Percentiles rank a stretch among this genome's conserved stretches.
phyloP scores from a whole-genome alignment of 2,113 vertebrate genomes.

The Himantopus leucocephalus region DNA sequence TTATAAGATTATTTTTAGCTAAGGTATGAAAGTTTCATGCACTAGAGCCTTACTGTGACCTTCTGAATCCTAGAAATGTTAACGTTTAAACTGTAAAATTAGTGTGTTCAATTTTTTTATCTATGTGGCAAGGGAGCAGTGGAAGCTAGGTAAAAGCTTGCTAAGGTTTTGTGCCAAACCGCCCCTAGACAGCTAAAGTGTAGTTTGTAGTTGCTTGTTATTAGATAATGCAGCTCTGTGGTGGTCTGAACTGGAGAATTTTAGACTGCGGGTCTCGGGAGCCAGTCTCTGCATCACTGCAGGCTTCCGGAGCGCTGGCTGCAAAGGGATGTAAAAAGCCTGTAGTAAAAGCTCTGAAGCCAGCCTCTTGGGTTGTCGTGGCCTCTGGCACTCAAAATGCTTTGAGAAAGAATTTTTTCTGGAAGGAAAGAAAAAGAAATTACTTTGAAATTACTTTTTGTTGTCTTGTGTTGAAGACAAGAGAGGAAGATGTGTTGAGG shows the following conservation, averaged over 20 bases:
- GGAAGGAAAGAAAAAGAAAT: not conserved
- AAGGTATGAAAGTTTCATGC: not conserved
- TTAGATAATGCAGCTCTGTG: not conserved
- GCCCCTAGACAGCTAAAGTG: not conserved
- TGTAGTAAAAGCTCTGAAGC: not conserved
- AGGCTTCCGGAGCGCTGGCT: not conserved
- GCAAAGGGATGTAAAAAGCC: not conserved
- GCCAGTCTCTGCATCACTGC: not conserved
- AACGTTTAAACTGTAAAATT: not conserved
- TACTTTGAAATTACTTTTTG: not conserved
- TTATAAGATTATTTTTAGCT: not conserved
- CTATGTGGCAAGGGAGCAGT: too few relatives aligned
- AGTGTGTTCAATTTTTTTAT: not conserved
- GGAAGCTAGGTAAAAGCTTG: not conserved
- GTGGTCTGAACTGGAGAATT: not conserved
- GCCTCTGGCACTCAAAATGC: not conserved
- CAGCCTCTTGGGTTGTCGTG: not conserved
- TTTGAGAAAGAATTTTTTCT: not conserved
- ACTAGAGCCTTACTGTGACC: not conserved
- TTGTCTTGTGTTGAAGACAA: not conserved
- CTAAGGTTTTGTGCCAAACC: not conserved
- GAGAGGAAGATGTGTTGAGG: not conserved
- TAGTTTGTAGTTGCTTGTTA: not conserved
- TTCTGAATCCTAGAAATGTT: not conserved
- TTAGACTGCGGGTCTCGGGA: not conserved